Base-by-base conservation (phyloP, 2,797 vertebrate genomes). In the Craterocephalus amniculus region DNA sequence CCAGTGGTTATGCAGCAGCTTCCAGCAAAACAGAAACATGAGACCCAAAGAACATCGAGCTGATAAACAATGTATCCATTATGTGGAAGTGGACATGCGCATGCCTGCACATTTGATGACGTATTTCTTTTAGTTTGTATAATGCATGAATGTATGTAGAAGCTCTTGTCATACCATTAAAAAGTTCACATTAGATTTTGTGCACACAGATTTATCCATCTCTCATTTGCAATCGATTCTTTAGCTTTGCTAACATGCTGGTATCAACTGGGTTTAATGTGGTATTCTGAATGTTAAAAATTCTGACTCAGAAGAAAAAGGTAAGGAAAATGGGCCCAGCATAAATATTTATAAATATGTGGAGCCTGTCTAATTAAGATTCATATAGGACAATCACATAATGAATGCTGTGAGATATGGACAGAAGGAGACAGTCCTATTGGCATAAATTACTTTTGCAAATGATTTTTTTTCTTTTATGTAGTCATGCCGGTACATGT, bases 201-300 rank as follows among this genome's bases (percentile, higher is more conserved):
- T 62, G 24, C 70, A 20, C 49, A 63, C 54, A 54, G 35, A 70
- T 77, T 48, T 69, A 74, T 73, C 60, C 43, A 52, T 67, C 63
- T 72, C 72, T 58, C 31, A 35, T 27, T 45, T 52, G 61, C 60
- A 55, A 87, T 79, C 51, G 29, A 81, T 83, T 74, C 60, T 63
- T 77, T 67, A 81, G 79, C 76, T 57, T 56, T 59, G 60, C 75
- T 79, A 77, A 86, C 88, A 82, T 24, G 55, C 71, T 35, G 0
- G 5, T 72, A 87, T 87, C 67, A 80, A 89, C 54, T 76, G 67
- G 40, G 63, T 62, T 61, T 76, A 74, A 48, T 67, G 62, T 45
- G 34, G 67, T 62, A 48, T 81, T 74, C 64, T 60, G 75, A 31
- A 65, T 49, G 64, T 22, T 27, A 55, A 65, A 63, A 63, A 54